Evolutionary conservation across 1,140 invertebrate genomes (phyloP).

Genomic region (Aricia agestis): DNA sequence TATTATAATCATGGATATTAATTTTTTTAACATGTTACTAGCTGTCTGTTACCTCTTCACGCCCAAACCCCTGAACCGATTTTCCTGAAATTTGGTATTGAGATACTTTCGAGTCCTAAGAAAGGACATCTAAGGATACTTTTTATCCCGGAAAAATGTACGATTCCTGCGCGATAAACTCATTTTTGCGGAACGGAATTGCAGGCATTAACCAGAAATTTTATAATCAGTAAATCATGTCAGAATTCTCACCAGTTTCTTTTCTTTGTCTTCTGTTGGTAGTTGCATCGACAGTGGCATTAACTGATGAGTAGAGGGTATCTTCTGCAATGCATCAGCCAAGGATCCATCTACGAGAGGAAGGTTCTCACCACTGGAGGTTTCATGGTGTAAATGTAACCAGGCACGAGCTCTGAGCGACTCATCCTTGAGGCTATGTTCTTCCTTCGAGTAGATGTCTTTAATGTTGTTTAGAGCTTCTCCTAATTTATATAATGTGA

Average conservation of each 20-base stretch:
- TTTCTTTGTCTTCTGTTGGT: neutral
- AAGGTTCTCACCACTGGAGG: neutral
- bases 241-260: neutral
- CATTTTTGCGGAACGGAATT: too few relatives aligned
- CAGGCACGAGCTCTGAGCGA: conserved; percentile 33
- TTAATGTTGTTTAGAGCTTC: conserved; percentile 25
- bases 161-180: too few relatives aligned
- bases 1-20: neutral
- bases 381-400: conserved; percentile 24
- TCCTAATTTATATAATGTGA: conserved; percentile 40
- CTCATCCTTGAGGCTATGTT: conserved; percentile 16
- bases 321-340: neutral
- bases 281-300: neutral
- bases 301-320: neutral
- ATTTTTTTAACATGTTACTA: too few relatives aligned
- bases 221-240: too few relatives aligned
- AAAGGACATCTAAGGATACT: too few relatives aligned
- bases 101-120: too few relatives aligned
- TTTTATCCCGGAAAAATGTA: too few relatives aligned
- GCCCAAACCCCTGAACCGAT: too few relatives aligned
- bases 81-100: too few relatives aligned
- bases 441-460: conserved; percentile 38
- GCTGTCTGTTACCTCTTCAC: too few relatives aligned
- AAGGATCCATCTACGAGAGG: neutral
- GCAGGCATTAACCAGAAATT: too few relatives aligned